Evolutionary conservation across 2,113 vertebrate species (phyloP).

Genomic region (Tragulus kanchil): DNA sequence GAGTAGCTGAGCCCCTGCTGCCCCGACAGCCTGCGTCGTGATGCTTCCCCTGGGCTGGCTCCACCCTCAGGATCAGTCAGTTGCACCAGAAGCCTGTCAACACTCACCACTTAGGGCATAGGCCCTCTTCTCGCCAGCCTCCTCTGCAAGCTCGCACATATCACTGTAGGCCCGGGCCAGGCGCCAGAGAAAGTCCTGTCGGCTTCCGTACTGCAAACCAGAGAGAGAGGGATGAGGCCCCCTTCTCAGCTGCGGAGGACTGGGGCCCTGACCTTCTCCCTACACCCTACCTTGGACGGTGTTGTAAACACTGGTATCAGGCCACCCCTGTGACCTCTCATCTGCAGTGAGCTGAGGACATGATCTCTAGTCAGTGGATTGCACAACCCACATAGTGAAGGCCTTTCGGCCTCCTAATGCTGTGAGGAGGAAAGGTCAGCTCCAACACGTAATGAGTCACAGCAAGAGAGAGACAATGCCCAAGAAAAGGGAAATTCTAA

Average conservation of each 20-base stretch:
- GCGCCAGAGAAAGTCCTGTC: constrained; percentile 94
- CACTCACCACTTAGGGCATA: constrained; percentile 90
- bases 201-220: constrained; percentile 88
- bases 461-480: background rate
- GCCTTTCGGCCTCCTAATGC: background rate
- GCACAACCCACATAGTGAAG: background rate
- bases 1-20: background rate
- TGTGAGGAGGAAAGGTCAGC: constrained; percentile 26
- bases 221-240: background rate
- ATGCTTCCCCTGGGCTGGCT: background rate
- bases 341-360: background rate
- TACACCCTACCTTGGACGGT: background rate
- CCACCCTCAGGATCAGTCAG: background rate
- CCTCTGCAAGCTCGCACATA: constrained; percentile 90
- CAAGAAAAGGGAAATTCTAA: background rate
- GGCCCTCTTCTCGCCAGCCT: constrained; percentile 88
- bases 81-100: background rate
- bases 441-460: background rate
- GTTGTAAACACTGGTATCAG: background rate
- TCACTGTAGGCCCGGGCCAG: constrained; percentile 95
- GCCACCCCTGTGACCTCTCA: background rate
- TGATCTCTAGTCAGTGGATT: background rate
- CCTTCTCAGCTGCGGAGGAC: background rate
- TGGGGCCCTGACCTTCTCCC: background rate
- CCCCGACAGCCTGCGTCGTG: background rate